Conservation (phyloP, 2,888 invertebrate species). For the Nowickia ferox region DNA sequence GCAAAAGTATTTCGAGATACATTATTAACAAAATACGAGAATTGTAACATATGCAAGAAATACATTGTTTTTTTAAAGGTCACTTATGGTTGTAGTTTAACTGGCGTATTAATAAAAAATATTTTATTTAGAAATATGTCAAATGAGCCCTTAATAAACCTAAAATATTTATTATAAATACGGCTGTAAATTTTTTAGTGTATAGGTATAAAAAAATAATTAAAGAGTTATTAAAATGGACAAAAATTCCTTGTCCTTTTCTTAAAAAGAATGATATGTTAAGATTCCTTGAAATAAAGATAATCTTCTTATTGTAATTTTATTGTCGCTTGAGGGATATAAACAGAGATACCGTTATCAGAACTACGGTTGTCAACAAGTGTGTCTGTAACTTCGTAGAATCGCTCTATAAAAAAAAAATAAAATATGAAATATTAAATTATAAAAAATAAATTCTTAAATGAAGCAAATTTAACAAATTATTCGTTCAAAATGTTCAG, state of each 20-base stretch:
- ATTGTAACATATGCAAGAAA: neutral
- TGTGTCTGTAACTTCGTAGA: constrained; percentile 50
- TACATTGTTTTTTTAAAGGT: neutral
- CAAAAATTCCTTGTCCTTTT: neutral
- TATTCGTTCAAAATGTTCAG: no score
- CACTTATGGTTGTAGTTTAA: neutral
- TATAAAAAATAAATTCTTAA: no score
- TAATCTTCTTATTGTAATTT: neutral
- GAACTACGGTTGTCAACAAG: neutral
- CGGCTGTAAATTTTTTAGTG: no score
- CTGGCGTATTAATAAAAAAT: no score
- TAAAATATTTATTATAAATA: no score
- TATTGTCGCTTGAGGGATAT: constrained; percentile 6
- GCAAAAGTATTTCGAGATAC: neutral
- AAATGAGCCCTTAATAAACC: no score
- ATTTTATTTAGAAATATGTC: no score
- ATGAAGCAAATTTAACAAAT: no score
- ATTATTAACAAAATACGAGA: neutral
- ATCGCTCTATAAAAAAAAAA: constrained; percentile 66
- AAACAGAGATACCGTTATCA: constrained; percentile 18
- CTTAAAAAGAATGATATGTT: neutral
- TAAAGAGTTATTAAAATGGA: neutral
- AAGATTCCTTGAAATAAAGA: neutral
- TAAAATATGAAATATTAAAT: neutral
- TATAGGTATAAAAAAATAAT: neutral